Conservation (phyloP, 2,797 vertebrate genomes). For the Carduelis carduelis region DNA sequence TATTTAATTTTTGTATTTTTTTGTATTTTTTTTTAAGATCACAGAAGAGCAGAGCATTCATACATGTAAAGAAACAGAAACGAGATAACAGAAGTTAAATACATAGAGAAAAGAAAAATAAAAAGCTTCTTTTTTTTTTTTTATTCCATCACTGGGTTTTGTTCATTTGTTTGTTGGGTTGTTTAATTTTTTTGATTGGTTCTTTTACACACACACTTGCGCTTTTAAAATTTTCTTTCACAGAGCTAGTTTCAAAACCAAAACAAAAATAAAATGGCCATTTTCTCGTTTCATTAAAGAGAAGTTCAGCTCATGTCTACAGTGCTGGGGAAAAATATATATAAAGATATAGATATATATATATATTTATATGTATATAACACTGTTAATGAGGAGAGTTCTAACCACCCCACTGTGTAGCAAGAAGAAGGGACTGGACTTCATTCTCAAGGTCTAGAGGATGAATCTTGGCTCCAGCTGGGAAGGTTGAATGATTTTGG, state of each 20-base stretch:
- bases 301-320: slow-evolving; percentile 78
- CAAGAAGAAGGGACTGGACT: slow-evolving; percentile 67
- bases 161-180: slow-evolving; percentile 38
- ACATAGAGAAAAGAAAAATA: slow-evolving; percentile 75
- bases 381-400: slow-evolving; percentile 80
- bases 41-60: slow-evolving; percentile 84
- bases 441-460: slow-evolving; percentile 57
- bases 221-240: slow-evolving; percentile 70
- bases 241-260: slow-evolving; percentile 74
- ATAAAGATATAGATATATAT: slow-evolving; percentile 78
- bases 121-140: slow-evolving; percentile 54
- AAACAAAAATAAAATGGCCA: slow-evolving; percentile 71
- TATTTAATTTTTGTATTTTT: slow-evolving; percentile 78
- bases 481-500: background rate
- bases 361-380: slow-evolving; percentile 83
- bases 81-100: slow-evolving; percentile 81
- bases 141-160: slow-evolving; percentile 41
- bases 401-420: slow-evolving; percentile 73
- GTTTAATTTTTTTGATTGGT: background rate
- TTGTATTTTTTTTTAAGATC: slow-evolving; percentile 76
- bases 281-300: slow-evolving; percentile 74
- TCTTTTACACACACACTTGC: slow-evolving; percentile 72
- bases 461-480: slow-evolving; percentile 63
- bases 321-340: slow-evolving; percentile 80
- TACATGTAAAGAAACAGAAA: slow-evolving; percentile 82